Percentiles rank a stretch among this genome's conserved stretches.
Evolutionary conservation across 2,113 vertebrate genomes (phyloP).

Genomic region (Lucifuga dentata): DNA sequence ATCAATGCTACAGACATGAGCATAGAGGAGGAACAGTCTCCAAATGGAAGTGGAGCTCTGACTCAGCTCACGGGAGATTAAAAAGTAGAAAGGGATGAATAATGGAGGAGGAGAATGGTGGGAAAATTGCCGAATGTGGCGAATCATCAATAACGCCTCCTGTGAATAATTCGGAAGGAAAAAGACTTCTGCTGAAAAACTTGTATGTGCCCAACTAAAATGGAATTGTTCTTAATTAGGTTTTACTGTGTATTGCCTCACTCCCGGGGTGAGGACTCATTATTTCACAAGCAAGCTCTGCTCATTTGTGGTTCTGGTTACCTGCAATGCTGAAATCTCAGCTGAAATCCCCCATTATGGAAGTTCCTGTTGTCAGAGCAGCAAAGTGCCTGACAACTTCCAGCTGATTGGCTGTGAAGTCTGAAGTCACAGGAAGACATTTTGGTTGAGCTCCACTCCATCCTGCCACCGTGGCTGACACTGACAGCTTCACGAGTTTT

Average conservation of each 20-base stretch:
- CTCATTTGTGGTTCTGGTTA: constrained; percentile 43
- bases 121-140: constrained; percentile 82
- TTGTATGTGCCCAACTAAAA: constrained; percentile 66
- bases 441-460: constrained; percentile 16
- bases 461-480: constrained; percentile 37
- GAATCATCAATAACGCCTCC: constrained; percentile 84
- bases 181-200: constrained; percentile 72
- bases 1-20: constrained; percentile 83
- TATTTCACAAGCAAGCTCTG: constrained; percentile 45
- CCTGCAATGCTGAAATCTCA: constrained; percentile 43
- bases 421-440: constrained; percentile 34
- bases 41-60: constrained; percentile 84
- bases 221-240: constrained; percentile 75
- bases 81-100: constrained; percentile 84
- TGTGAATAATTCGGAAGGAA: constrained; percentile 77
- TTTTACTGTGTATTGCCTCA: constrained; percentile 66
- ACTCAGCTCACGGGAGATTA: constrained; percentile 87
- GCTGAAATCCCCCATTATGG: constrained; percentile 37
- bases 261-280: constrained; percentile 55
- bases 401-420: constrained; percentile 60
- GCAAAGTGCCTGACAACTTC: constrained; percentile 64
- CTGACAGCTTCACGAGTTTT: constrained; percentile 46
- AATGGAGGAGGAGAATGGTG: constrained; percentile 83
- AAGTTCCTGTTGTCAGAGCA: not conserved
- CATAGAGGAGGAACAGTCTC: constrained; percentile 80